These are phyloP conservation scores for Galerucella nymphaeae DNA, from an alignment of 2,888 invertebrate genomes.

Conservation along the genomic window DNA sequence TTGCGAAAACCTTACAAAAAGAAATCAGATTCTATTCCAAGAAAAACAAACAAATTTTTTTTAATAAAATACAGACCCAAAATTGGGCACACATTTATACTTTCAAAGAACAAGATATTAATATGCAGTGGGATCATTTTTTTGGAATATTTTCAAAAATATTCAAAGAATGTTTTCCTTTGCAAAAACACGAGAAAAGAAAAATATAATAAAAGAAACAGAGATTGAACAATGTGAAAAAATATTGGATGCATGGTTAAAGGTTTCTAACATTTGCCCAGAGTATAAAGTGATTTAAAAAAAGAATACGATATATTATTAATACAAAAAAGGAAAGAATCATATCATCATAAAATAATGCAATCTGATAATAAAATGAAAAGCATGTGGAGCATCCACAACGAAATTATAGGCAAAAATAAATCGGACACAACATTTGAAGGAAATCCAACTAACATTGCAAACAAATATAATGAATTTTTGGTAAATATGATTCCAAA, in stretches of 20 bases:
- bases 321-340: constrained; percentile 20
- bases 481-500: constrained; percentile 14
- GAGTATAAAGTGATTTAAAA: constrained; percentile 1
- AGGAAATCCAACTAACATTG: constrained; percentile 17
- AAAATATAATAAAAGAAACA: no score
- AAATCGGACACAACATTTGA: constrained; percentile 13
- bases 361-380: constrained; percentile 23
- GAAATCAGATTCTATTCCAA: constrained; percentile 15
- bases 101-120: constrained; percentile 19
- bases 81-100: neutral
- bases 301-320: constrained; percentile 15
- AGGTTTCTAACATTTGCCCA: no score
- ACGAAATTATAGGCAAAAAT: constrained; percentile 20
- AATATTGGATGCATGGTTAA: no score
- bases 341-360: constrained; percentile 9
- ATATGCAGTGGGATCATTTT: constrained; percentile 11
- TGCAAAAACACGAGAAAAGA: constrained; percentile 1
- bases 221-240: no score
- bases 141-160: constrained; percentile 19
- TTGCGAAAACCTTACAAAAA: constrained; percentile 7
- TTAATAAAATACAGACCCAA: no score
- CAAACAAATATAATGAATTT: no score
- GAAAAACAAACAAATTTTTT: neutral
- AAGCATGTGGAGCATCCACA: constrained; percentile 17
- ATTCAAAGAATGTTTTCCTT: constrained; percentile 14